phyloP scores from a whole-genome alignment of 1,140 invertebrate genomes.

The Pogonomyrmex barbatus region DNA sequence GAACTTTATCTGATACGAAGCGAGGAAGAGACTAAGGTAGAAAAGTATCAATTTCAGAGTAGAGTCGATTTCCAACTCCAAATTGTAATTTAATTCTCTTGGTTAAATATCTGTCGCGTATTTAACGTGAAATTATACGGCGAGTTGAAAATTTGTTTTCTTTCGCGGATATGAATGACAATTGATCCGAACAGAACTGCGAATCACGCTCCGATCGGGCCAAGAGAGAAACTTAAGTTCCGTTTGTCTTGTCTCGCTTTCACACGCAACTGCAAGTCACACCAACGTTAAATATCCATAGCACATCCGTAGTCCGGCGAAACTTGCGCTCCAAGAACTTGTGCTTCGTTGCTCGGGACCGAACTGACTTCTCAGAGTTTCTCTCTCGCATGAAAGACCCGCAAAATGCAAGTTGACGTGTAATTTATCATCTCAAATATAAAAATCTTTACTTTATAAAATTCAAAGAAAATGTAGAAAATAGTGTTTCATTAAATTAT shows the following conservation, averaged over 20 bases:
- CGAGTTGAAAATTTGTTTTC: slow-evolving; percentile 1
- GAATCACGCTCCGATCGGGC: slow-evolving; percentile 34
- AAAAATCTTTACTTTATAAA: slow-evolving; percentile 33
- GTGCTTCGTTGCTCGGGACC: slow-evolving; percentile 56
- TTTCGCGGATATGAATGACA: slow-evolving; percentile 27
- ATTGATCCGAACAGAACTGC: slow-evolving; percentile 37
- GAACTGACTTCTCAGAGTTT: slow-evolving; percentile 53
- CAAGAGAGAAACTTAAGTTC: slow-evolving; percentile 61
- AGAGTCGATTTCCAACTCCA: not conserved
- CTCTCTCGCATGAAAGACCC: not conserved
- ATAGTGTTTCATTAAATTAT: not conserved
- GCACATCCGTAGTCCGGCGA: slow-evolving; percentile 70
- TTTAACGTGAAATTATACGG: slow-evolving; percentile 29
- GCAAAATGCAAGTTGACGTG: slow-evolving; percentile 33
- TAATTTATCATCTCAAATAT: slow-evolving; percentile 52
- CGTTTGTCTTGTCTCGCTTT: slow-evolving; percentile 72
- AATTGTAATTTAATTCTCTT: not conserved
- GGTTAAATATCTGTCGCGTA: slow-evolving; percentile 6
- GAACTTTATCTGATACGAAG: not conserved
- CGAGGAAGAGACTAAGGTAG: not conserved
- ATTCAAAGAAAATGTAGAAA: not conserved
- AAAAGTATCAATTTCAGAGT: not conserved
- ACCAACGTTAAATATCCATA: slow-evolving; percentile 74
- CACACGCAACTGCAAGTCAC: slow-evolving; percentile 54
- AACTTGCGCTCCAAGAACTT: slow-evolving; percentile 72